Evolutionary conservation across 2,113 vertebrate genomes (phyloP), one percentile per base, ranked within the genome.

Genomic region (Microcebus ravelobensis): DNA sequence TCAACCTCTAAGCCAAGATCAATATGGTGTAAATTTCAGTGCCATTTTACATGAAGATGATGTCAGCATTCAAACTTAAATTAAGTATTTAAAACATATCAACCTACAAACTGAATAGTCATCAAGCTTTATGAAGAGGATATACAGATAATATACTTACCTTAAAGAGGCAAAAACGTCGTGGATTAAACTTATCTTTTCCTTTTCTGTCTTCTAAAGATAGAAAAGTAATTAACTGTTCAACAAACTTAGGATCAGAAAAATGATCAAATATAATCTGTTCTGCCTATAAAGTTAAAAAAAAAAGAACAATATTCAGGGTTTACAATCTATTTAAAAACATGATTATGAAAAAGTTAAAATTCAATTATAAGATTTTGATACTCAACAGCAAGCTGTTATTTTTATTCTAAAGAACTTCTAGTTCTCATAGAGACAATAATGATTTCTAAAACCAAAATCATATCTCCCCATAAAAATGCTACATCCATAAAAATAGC

Each of bases 101-200:
- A 93, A 59, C 20, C 20, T 61, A 80, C 9, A 93, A 96, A 96
- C 1, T 55, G 25, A 52, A 55, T 9, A 68, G 59, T 91, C 48
- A 94, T 6, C 82, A 85, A 86, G 25, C 29, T 85, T 91, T 55
- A 91, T 67, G 14, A 96, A 70, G 67, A 89, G 34, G 17, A 7
- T 42, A 83, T 25, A 27, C 29, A 94, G 74, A 61, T 55, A 92
- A 92, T 45, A 97, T 1, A 91, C 55, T 98, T 98, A 99, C 99
- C 99, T 99, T 99, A 98, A 99, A 99, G 97, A 99, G 99, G 97
- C 99, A 99, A 99, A 99, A 99, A 95, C 99, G 99, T 92, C 99
- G 99, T 88, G 99, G 99, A 98, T 99, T 99, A 97, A 99, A 99
- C 98, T 99, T 99, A 99, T 99, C 99, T 98, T 99, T 99, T 96